Percentiles rank a stretch among this genome's conserved stretches.
Conservation (phyloP, 2,888 invertebrate genomes). For the Venusia cambrica region DNA sequence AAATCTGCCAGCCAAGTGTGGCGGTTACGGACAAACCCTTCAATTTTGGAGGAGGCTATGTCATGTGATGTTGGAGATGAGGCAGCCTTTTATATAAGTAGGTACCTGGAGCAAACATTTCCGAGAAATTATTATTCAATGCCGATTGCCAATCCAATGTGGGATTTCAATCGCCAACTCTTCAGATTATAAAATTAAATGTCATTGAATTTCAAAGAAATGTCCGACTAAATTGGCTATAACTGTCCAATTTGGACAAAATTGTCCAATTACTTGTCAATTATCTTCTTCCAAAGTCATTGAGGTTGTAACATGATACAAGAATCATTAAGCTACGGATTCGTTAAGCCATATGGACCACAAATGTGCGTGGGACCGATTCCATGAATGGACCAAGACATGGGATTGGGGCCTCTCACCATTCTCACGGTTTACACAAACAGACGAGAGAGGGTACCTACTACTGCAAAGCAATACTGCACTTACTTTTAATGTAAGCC, state of each 20-base stretch:
- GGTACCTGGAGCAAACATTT: too few species aligned
- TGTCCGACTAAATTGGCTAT: background rate
- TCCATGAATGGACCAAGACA: slow-evolving; percentile 67
- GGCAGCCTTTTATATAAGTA: too few species aligned
- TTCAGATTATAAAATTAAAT: too few species aligned
- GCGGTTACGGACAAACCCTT: too few species aligned
- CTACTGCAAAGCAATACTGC: slow-evolving; percentile 9
- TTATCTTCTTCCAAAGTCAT: slow-evolving; percentile 8
- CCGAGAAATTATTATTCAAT: too few species aligned
- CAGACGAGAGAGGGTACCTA: slow-evolving; percentile 41
- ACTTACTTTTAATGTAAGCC: too few species aligned
- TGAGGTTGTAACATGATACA: slow-evolving; percentile 24
- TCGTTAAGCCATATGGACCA: slow-evolving; percentile 55
- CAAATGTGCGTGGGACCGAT: slow-evolving; percentile 69
- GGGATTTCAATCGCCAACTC: too few species aligned
- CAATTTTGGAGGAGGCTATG: too few species aligned
- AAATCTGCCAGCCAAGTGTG: too few species aligned
- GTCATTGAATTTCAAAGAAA: too few species aligned
- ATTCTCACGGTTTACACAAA: slow-evolving; percentile 66
- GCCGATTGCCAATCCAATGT: too few species aligned
- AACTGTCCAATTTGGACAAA: background rate
- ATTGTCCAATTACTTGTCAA: slow-evolving; percentile 1
- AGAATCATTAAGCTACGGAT: slow-evolving; percentile 20
- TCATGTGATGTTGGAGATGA: too few species aligned
- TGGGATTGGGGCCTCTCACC: slow-evolving; percentile 53